Conservation (phyloP, 2,888 invertebrate genomes). For the Suillia variegata region DNA sequence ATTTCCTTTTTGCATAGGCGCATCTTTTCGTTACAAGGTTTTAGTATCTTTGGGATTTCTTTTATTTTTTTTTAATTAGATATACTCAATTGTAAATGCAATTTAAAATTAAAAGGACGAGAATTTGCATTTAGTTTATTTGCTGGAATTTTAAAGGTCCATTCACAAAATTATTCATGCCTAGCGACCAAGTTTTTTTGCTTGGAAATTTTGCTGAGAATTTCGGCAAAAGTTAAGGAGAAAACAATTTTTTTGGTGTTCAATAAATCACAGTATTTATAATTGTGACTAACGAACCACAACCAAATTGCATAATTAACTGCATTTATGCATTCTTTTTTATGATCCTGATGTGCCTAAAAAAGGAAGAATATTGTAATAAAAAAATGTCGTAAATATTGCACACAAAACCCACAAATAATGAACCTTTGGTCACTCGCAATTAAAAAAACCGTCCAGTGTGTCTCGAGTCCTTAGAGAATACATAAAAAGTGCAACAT, state of each 20-base stretch:
- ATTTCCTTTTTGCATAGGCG: neutral
- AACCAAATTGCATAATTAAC: neutral
- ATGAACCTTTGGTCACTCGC: slow-evolving; percentile 15
- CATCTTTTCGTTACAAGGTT: neutral
- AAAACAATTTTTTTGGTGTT: neutral
- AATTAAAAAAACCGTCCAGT: neutral
- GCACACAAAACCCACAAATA: slow-evolving; percentile 19
- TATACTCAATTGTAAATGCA: slow-evolving; percentile 14
- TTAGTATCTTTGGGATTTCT: too few relatives aligned
- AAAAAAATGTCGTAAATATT: slow-evolving; percentile 23
- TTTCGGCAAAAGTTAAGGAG: too few relatives aligned
- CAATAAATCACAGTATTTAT: neutral
- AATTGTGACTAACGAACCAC: neutral
- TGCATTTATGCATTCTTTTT: neutral
- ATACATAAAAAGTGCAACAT: too few relatives aligned
- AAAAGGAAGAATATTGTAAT: slow-evolving; percentile 6
- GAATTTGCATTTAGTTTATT: slow-evolving; percentile 1
- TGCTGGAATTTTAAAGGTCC: neutral
- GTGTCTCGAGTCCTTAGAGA: too few relatives aligned
- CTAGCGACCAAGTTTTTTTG: neutral
- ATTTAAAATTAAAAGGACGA: neutral
- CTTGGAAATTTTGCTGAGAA: neutral
- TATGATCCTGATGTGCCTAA: neutral
- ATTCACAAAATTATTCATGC: neutral
- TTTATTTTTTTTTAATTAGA: slow-evolving; percentile 21